Evolutionary conservation across 2,113 vertebrate species (phyloP).

Genomic region (Oceanites oceanicus): DNA sequence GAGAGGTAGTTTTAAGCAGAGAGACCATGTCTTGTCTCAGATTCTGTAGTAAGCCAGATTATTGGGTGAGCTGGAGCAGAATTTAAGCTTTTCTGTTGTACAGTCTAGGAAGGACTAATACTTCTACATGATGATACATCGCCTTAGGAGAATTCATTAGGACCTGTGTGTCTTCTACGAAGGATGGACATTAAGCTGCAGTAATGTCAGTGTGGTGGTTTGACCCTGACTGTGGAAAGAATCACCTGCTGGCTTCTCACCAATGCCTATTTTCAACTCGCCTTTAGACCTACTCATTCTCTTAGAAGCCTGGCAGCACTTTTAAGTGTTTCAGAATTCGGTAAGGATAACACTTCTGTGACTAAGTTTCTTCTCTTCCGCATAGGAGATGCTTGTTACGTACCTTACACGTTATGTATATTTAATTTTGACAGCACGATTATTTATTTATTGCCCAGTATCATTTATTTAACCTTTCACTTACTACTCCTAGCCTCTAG

Average conservation of each 20-base stretch:
- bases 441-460: neutral
- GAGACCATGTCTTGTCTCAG: neutral
- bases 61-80: neutral
- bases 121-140: neutral
- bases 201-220: neutral
- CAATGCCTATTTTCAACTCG: neutral
- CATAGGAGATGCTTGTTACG: neutral
- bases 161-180: neutral
- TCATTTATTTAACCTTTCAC: neutral
- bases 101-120: neutral
- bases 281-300: neutral
- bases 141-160: neutral
- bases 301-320: neutral
- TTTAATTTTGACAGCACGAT: neutral
- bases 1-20: neutral
- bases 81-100: neutral
- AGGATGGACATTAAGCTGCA: neutral
- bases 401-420: neutral
- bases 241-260: neutral
- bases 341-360: neutral
- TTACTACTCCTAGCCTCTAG: neutral
- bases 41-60: neutral
- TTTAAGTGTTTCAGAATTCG: neutral
- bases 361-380: neutral
- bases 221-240: neutral